phyloP scores from a whole-genome alignment of 1,140 invertebrate genomes.

The Ceratina australensis region DNA sequence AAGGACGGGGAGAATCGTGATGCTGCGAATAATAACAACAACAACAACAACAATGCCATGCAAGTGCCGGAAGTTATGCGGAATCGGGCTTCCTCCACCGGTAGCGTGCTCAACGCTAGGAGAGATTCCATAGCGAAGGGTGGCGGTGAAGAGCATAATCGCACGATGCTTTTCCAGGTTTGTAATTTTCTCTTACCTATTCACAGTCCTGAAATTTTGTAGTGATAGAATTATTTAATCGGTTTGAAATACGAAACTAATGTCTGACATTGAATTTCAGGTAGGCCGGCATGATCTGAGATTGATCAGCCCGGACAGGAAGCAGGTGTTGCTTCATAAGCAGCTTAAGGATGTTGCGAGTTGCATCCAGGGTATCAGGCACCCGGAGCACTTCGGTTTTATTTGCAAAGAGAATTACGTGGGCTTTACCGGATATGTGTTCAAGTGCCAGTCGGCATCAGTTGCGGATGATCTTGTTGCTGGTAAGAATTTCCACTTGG shows the following conservation, averaged over 20 bases:
- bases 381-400: slow-evolving; percentile 95
- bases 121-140: slow-evolving; percentile 69
- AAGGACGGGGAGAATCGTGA: slow-evolving; percentile 53
- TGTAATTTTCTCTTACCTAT: slow-evolving; percentile 59
- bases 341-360: slow-evolving; percentile 92
- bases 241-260: too few species aligned
- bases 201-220: too few species aligned
- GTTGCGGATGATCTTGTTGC: slow-evolving; percentile 89
- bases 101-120: slow-evolving; percentile 73
- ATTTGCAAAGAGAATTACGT: slow-evolving; percentile 88
- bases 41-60: slow-evolving; percentile 54
- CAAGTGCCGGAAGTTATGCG: slow-evolving; percentile 77
- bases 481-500: slow-evolving; percentile 78
- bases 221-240: too few species aligned
- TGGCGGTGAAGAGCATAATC: slow-evolving; percentile 86
- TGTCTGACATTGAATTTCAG: slow-evolving; percentile 75
- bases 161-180: slow-evolving; percentile 95
- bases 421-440: slow-evolving; percentile 91
- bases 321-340: slow-evolving; percentile 92
- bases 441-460: slow-evolving; percentile 92
- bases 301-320: slow-evolving; percentile 94
- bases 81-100: slow-evolving; percentile 78
- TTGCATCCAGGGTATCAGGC: slow-evolving; percentile 90
- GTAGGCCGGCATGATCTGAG: slow-evolving; percentile 93
- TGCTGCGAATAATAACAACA: slow-evolving; percentile 34